These are phyloP conservation scores for Aradus depressus DNA, from an alignment of 2,888 invertebrate genomes.

Conservation along the genomic window DNA sequence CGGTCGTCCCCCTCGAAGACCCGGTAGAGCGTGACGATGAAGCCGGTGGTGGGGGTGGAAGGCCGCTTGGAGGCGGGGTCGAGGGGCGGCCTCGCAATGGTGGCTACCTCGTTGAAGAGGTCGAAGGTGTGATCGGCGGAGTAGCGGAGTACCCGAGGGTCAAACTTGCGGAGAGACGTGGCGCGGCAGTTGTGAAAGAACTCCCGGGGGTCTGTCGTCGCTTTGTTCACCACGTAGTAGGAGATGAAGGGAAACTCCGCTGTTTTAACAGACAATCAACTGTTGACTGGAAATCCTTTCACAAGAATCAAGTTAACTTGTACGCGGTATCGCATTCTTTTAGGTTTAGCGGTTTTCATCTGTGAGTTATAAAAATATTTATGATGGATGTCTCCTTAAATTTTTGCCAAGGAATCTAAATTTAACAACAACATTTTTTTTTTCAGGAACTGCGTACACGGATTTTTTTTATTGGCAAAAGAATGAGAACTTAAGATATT, in stretches of 20 bases:
- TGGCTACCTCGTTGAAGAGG: conserved; percentile 80
- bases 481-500: no score
- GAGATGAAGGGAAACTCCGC: conserved; percentile 87
- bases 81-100: conserved; percentile 78
- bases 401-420: no score
- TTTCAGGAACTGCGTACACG: no score
- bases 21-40: conserved; percentile 86
- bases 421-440: no score
- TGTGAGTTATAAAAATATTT: no score
- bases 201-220: conserved; percentile 70
- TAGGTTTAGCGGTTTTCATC: no score
- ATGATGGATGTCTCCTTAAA: no score
- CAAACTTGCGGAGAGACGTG: conserved; percentile 74
- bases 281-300: no score
- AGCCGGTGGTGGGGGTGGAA: conserved; percentile 71
- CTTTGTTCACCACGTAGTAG: conserved; percentile 79
- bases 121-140: conserved; percentile 80
- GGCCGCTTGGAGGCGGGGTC: conserved; percentile 68
- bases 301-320: no score
- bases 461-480: no score
- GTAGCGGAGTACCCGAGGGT: conserved; percentile 67
- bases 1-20: conserved; percentile 91
- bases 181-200: conserved; percentile 77
- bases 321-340: no score
- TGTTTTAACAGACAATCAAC: no score